phyloP scores from a whole-genome alignment of 2,888 invertebrate genomes.

The Drosophila suboccidentalis region DNA sequence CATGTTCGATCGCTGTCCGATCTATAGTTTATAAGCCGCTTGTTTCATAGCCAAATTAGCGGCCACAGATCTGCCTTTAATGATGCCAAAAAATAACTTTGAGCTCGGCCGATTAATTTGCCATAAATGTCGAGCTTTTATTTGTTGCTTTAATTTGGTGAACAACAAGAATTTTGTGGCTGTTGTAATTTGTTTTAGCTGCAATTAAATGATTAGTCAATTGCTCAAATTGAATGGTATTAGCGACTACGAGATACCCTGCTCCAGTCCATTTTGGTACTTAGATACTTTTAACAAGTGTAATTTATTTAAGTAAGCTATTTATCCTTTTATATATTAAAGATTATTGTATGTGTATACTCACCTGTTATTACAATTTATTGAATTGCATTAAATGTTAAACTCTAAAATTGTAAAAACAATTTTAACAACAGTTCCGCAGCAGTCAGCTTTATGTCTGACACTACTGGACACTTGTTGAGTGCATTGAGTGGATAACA shows the following conservation, averaged over 20 bases:
- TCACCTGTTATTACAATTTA: background rate
- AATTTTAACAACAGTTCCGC: background rate
- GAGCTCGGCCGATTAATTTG: constrained; percentile 58
- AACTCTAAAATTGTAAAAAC: constrained; percentile 13
- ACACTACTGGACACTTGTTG: constrained; percentile 25
- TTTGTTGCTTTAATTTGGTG: constrained; percentile 28
- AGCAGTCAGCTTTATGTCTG: constrained; percentile 31
- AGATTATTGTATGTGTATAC: too few species aligned
- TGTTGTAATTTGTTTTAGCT: background rate
- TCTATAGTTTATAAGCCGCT: constrained; percentile 41
- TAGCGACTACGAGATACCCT: too few species aligned
- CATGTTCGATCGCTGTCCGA: constrained; percentile 28
- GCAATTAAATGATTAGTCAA: constrained; percentile 4
- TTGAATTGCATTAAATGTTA: background rate
- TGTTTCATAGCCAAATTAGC: constrained; percentile 55
- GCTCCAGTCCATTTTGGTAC: too few species aligned
- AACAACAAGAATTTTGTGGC: constrained; percentile 35
- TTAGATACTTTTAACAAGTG: too few species aligned
- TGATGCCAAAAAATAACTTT: constrained; percentile 52
- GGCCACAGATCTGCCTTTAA: constrained; percentile 64
- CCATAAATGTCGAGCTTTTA: constrained; percentile 65
- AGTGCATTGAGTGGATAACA: constrained; percentile 3
- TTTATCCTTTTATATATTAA: too few species aligned
- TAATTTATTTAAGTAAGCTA: too few species aligned
- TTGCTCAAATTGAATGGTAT: background rate